Evolutionary conservation across 1,140 invertebrate genomes (phyloP), one percentile per base, ranked within the genome.

Genomic region (Delia radicum): DNA sequence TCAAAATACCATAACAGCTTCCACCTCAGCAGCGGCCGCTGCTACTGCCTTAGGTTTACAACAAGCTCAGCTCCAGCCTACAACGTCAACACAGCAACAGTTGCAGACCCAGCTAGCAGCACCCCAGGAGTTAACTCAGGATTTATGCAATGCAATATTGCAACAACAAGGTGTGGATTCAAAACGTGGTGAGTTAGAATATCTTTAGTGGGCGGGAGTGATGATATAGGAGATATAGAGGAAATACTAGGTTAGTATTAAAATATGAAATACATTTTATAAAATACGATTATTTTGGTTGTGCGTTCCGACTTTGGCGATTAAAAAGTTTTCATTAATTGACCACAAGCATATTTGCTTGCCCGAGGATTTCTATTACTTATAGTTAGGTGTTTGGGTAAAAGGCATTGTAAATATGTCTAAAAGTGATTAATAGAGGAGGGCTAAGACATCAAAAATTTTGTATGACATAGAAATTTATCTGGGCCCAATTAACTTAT

Each of bases 61-160:
- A 55, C n/a, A 48, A 42, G 76, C 77, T 33, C 80, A 81, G 65
- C 79, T 81, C 28, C 79, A 80, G 15, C 76, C 77, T 12, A 77
- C 79, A n/a, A 79, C 78, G 8, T 79, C 77, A 15, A 77, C 75
- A 26, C 75, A 73, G 61, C 75, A 76, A 33, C 80, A 81, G n/a
- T 78, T 78, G 55, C 82, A 78, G 29, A 77, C 81, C 37, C 78
- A 80, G 67, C 80, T 83, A 21, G 74, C 80, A 61, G 81, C 80
- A 7, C 83, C 83, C 10, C 83, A 86, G 63, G 84, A 86, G 63
- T 78, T 86, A 15, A 85, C 84, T 8, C 85, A 86, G 67, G 85
- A 86, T 79, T 78, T 86, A 61, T 86, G 85, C 75, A 86, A 85
- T 79, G 85, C 85, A 26, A 84, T 86, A 48, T 79, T 86, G 29